Conservation (phyloP, 2,888 invertebrate genomes). For the Caenorhabditis becei region DNA sequence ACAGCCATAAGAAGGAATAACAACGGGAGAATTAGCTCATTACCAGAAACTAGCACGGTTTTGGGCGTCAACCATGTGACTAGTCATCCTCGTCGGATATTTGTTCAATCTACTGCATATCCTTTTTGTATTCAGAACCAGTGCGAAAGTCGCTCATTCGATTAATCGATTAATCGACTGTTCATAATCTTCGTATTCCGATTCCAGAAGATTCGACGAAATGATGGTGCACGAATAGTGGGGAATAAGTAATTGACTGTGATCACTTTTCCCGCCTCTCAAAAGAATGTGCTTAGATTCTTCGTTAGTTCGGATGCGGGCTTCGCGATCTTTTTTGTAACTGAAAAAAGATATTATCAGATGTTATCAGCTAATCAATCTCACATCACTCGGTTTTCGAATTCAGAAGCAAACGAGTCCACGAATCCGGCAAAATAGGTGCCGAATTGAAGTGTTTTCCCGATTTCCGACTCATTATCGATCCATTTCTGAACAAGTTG, state of each 20-base stretch:
- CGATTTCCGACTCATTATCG: constrained; percentile 13
- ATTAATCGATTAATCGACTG: no score
- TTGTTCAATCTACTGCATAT: no score
- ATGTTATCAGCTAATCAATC: neutral
- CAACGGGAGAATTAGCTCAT: no score
- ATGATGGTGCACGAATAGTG: neutral
- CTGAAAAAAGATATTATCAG: neutral
- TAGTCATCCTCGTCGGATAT: no score
- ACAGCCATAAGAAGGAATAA: no score
- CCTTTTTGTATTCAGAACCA: no score
- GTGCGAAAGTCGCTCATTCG: no score
- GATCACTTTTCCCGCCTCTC: neutral
- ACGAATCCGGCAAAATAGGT: neutral
- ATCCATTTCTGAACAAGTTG: constrained; percentile 17
- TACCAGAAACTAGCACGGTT: no score
- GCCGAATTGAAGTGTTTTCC: constrained; percentile 4
- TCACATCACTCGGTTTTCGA: constrained; percentile 14
- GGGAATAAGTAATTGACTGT: neutral
- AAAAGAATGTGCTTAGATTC: constrained; percentile 28
- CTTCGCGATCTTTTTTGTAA: neutral
- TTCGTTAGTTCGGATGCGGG: constrained; percentile 15
- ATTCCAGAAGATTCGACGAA: neutral
- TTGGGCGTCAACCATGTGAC: no score
- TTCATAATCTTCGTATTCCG: no score
- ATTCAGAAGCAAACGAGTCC: neutral